Conservation (phyloP, 2,888 invertebrate species). For the Ypsolopha sequella region DNA sequence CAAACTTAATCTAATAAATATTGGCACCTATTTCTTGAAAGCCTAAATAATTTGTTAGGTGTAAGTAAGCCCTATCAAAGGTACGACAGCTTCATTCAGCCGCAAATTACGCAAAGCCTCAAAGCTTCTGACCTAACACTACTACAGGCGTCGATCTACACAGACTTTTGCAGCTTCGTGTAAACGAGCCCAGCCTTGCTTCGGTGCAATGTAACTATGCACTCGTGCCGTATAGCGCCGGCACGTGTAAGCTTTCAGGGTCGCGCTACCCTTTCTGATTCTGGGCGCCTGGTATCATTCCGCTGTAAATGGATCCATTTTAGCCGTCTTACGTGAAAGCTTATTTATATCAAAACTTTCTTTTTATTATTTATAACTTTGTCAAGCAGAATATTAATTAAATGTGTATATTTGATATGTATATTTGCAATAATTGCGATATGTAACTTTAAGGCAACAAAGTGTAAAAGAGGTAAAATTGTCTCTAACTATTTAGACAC, state of each 20-base stretch:
- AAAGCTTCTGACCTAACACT: slow-evolving; percentile 26
- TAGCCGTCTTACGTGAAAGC: slow-evolving; percentile 7
- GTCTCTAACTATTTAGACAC: no score
- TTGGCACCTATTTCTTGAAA: not conserved
- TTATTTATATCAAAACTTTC: no score
- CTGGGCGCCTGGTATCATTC: slow-evolving; percentile 43
- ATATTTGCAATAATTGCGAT: no score
- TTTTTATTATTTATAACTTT: no score
- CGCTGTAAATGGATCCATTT: slow-evolving; percentile 16
- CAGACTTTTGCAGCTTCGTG: slow-evolving; percentile 15
- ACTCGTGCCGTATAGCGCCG: slow-evolving; percentile 21
- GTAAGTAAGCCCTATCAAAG: not conserved
- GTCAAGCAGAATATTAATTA: no score
- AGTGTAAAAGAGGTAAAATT: no score
- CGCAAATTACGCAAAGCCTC: slow-evolving; percentile 59
- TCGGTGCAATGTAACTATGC: slow-evolving; percentile 37
- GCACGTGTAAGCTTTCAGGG: slow-evolving; percentile 50
- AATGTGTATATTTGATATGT: no score
- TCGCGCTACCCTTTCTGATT: slow-evolving; percentile 17
- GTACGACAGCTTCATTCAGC: slow-evolving; percentile 29
- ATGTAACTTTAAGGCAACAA: no score
- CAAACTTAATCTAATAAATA: no score
- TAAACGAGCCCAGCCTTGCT: slow-evolving; percentile 36
- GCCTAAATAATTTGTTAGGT: not conserved
- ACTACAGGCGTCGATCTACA: slow-evolving; percentile 12